Evolutionary conservation across 2,888 invertebrate genomes (phyloP), one percentile per base, ranked within the genome.

Genomic region (Alentia gelatinosa): DNA sequence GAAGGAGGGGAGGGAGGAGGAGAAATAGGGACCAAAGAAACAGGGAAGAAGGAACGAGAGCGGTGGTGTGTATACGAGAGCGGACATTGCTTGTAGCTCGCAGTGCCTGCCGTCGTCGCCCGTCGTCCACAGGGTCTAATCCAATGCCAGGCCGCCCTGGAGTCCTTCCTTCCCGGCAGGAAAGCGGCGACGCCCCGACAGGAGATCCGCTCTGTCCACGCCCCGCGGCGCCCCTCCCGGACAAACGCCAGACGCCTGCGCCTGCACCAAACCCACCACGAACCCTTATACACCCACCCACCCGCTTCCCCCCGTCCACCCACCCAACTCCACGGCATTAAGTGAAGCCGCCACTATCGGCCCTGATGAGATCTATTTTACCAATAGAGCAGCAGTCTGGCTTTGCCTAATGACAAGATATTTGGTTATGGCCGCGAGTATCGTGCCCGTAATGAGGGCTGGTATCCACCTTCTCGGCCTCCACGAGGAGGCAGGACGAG

Each of bases 381-480:
- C 79, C 79, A 79, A 79, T 79, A 79, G 79, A 79, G 79, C 79
- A 23, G 37, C 79, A 12, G 37, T 35, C 79, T 39, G 79, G 37
- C 23, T 37, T 79, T 35, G 37, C 79, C 79, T 79, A 79, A 79
- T 79, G 79, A 79, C 35, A 79, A 39, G 37, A 35, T 35, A 79
- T 79, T 79, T 26, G 79, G 79, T 79, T 79, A 79, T 79, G 79
- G 79, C 79, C 23, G 15, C 79, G 79, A 39, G 23, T 35, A 79
- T 0, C n/a, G 37, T 7, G 79, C 37, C 39, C 23, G 79, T 35
- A 79, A 79, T 79, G 79, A 79, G 33, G 12, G 68, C 30, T 26
- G 30, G 68, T 26, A 68, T 30, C 68, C 68, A 30, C 56, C 56
- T n/a, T n/a, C n/a, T n/a, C n/a, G n/a, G n/a, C n/a, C n/a, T n/a